These are phyloP conservation scores for Bucorvus abyssinicus DNA, from an alignment of 2,797 vertebrate genomes.

Conservation along the genomic window DNA sequence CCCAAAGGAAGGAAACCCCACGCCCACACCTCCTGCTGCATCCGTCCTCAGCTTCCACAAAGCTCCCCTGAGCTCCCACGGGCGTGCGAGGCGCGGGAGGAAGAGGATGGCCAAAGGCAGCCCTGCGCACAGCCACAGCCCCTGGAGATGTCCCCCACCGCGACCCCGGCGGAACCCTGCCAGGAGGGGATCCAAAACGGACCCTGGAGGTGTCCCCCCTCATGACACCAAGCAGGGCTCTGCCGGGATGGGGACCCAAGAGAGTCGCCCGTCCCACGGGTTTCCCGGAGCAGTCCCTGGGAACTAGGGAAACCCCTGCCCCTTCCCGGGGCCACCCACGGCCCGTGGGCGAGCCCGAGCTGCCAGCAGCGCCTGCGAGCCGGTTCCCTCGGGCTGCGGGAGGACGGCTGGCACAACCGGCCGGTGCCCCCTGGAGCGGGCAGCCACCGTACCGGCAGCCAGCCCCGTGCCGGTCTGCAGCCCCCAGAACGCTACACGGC, in stretches of 20 bases:
- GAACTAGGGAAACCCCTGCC: not conserved
- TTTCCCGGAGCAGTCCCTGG: not conserved
- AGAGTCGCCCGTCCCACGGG: not conserved
- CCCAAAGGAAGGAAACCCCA: not conserved
- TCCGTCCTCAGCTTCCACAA: not conserved
- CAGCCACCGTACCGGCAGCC: not conserved
- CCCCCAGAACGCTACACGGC: not conserved
- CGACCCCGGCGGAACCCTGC: not conserved
- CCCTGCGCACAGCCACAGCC: not conserved
- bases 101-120: not conserved
- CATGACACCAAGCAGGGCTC: not conserved
- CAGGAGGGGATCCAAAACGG: not conserved
- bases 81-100: not conserved
- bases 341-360: not conserved
- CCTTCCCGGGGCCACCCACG: not conserved
- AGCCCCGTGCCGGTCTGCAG: not conserved
- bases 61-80: not conserved
- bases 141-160: not conserved
- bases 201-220: not conserved
- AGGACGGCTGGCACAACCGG: not conserved
- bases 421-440: not conserved
- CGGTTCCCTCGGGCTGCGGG: not conserved
- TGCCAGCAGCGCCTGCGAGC: not conserved
- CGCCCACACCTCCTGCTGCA: not conserved
- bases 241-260: not conserved